These are phyloP conservation scores for Microctenopoma lineatum DNA, from an alignment of 2,797 vertebrate species.

Conservation along the genomic window DNA sequence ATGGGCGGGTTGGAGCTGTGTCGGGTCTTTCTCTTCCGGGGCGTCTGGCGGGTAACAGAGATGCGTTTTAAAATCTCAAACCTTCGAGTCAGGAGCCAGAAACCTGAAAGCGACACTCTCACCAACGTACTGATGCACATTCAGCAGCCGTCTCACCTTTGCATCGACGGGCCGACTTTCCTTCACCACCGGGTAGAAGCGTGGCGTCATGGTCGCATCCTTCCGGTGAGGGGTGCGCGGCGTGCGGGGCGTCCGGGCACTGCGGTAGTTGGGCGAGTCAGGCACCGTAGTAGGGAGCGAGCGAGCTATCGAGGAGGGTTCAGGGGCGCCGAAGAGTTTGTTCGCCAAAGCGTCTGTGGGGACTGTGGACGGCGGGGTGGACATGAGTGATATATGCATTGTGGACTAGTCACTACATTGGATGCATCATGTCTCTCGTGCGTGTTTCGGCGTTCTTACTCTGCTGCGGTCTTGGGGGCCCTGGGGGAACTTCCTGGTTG, in stretches of 20 bases:
- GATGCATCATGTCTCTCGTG: too few relatives aligned
- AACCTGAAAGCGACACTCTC: neutral
- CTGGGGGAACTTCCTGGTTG: constrained; percentile 97
- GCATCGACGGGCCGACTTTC: constrained; percentile 95
- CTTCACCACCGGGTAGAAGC: constrained; percentile 98
- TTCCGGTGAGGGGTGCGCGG: constrained; percentile 95
- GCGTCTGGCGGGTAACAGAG: constrained; percentile 82
- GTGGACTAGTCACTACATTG: too few relatives aligned
- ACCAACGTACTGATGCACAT: neutral
- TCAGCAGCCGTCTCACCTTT: constrained; percentile 82
- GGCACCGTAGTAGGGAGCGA: constrained; percentile 97
- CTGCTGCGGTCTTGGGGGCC: constrained; percentile 92
- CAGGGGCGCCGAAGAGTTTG: constrained; percentile 95
- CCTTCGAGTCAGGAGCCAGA: too few relatives aligned
- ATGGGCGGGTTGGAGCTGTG: constrained; percentile 98
- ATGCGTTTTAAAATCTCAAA: neutral
- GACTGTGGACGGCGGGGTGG: constrained; percentile 75
- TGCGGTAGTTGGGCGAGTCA: constrained; percentile 95
- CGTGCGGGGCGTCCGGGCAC: constrained; percentile 92
- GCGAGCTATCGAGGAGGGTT: constrained; percentile 92
- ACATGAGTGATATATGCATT: neutral
- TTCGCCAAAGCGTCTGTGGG: constrained; percentile 97
- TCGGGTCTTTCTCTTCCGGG: constrained; percentile 96
- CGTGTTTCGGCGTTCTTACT: constrained; percentile 80
- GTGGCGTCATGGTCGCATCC: constrained; percentile 92